These are phyloP conservation scores for Hipparchia semele DNA, from an alignment of 2,888 invertebrate species.

Conservation along the genomic window DNA sequence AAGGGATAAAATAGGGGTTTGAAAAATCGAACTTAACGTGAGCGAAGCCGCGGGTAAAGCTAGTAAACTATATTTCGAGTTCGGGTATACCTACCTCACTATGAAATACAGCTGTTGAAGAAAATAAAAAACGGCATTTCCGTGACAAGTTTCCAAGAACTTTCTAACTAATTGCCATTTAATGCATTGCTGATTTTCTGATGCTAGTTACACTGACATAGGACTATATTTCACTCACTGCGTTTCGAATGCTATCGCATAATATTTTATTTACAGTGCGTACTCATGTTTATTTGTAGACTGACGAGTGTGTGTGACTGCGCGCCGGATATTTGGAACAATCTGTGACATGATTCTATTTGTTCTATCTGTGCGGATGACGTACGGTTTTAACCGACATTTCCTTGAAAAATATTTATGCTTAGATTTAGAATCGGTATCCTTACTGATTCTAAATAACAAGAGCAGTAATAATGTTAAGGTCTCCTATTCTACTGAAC, in stretches of 20 bases:
- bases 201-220: conserved; percentile 58
- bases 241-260: conserved; percentile 75
- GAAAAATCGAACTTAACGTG: too few relatives aligned
- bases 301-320: conserved; percentile 49
- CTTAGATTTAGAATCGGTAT: conserved; percentile 37
- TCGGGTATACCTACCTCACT: not conserved
- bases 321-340: conserved; percentile 52
- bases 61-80: not conserved
- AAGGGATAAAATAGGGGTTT: too few relatives aligned
- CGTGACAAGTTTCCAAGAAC: conserved; percentile 36
- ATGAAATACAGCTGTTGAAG: conserved; percentile 1
- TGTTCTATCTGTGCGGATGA: conserved; percentile 56
- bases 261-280: conserved; percentile 78
- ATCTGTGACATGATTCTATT: conserved; percentile 54
- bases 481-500: too few relatives aligned
- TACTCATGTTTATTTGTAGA: conserved; percentile 76
- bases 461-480: too few relatives aligned
- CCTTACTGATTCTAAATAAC: not conserved
- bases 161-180: conserved; percentile 22
- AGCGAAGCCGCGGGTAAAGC: too few relatives aligned
- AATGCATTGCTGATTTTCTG: conserved; percentile 16
- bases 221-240: conserved; percentile 64
- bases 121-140: conserved; percentile 19
- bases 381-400: conserved; percentile 43
- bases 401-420: conserved; percentile 45